Conservation (phyloP, 2,888 invertebrate genomes). For the Leptinotarsa tumamoca region DNA sequence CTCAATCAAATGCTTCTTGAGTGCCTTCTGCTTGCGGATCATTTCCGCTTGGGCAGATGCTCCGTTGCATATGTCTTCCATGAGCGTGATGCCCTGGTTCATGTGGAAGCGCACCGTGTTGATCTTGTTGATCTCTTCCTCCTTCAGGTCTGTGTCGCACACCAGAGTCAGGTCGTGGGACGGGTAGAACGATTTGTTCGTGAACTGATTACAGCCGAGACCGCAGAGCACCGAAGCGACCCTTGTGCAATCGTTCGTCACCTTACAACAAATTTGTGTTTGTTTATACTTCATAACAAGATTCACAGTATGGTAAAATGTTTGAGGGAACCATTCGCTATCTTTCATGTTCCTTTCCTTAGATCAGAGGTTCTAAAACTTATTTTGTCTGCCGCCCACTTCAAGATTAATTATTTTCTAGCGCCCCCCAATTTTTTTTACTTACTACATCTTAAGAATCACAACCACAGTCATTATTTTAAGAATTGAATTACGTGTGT, state of each 20-base stretch:
- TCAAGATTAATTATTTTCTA: too few relatives aligned
- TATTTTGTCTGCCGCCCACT: too few relatives aligned
- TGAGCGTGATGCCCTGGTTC: constrained; percentile 73
- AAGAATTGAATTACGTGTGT: too few relatives aligned
- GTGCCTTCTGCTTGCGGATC: constrained; percentile 65
- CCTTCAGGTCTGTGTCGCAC: constrained; percentile 81
- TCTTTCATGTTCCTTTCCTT: too few relatives aligned
- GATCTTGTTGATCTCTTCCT: constrained; percentile 77
- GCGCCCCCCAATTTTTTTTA: too few relatives aligned
- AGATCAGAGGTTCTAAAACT: too few relatives aligned
- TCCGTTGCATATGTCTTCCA: constrained; percentile 62
- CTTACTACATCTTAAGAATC: too few relatives aligned
- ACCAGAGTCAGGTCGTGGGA: constrained; percentile 87
- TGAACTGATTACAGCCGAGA: constrained; percentile 75
- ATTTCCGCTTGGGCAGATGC: constrained; percentile 60
- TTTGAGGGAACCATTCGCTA: too few relatives aligned
- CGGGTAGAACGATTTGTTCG: constrained; percentile 74
- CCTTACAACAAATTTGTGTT: neutral
- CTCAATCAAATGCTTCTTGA: constrained; percentile 67
- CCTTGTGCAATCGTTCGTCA: constrained; percentile 67
- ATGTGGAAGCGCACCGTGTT: constrained; percentile 81
- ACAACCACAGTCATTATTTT: too few relatives aligned
- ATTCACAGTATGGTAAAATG: too few relatives aligned
- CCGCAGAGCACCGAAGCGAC: constrained; percentile 89
- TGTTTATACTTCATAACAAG: too few relatives aligned